Evolutionary conservation across 2,797 vertebrate genomes (phyloP), one percentile per base, ranked within the genome.

Genomic region (Gambelia wislizenii): DNA sequence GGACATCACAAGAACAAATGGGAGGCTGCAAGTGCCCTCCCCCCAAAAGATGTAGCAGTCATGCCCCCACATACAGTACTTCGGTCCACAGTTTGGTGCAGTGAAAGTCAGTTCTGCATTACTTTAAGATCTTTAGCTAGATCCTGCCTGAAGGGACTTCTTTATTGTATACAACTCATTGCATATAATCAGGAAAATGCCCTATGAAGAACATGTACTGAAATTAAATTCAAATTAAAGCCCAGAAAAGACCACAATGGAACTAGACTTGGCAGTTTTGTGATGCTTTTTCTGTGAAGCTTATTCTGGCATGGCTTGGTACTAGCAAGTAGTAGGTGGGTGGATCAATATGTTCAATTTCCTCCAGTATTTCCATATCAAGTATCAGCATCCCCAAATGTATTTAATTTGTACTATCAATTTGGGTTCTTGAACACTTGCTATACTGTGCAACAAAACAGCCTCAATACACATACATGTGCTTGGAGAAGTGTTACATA

Each of bases 331-430:
- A 95, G 4, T 49, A 89, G 90, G 94, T 89, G 92, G 91, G 94
- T 88, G 91, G 88, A 69, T 94, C 94, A 95, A 90, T 95, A 95
- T 95, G 93, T 90, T 96, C 92, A 93, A 94, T 96, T 95, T 90
- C 94, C 90, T 95, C 86, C 90, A 89, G 85, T 94, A 95, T 91
- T 95, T 94, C 93, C 93, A 95, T 91, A 92, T 94, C 83, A 89
- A 94, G 92, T 56, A 86, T 94, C 93, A 90, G 91, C 78, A 92
- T 95, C 90, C 88, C 91, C 92, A 96, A 94, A 91, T 49, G 90
- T 92, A 94, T 92, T 95, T 90, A 90, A 93, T 93, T 94, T 91
- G 90, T 94, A 93, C 91, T 93, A 94, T 86, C 92, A 95, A 91
- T 93, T 95, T 94, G 91, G 61, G 90, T 92, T 93, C 81, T 79